Percentiles rank a stretch among this genome's conserved stretches.
phyloP scores from a whole-genome alignment of 2,113 vertebrate species.

The Monopterus albus region DNA sequence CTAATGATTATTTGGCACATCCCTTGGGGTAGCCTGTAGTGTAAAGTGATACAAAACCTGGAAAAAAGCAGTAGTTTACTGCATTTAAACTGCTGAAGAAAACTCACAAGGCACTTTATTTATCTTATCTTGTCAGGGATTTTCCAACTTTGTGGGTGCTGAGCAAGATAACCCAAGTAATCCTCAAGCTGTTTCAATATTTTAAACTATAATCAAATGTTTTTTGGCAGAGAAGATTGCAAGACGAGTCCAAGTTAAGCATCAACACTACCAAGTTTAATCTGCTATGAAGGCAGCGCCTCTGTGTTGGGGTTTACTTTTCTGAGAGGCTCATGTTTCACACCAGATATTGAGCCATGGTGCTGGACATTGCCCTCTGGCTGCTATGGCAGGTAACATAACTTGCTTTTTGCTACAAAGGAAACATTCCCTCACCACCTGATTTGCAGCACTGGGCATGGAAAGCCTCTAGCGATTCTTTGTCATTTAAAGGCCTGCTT shows the following conservation, averaged over 20 bases:
- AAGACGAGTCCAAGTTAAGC: constrained; percentile 48
- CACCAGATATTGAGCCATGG: constrained; percentile 35
- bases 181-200: constrained; percentile 57
- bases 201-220: constrained; percentile 63
- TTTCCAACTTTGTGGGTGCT: constrained; percentile 48
- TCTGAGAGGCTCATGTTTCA: constrained; percentile 34
- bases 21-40: background rate
- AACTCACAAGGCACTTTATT: constrained; percentile 48
- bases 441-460: constrained; percentile 31
- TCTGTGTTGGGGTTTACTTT: constrained; percentile 15
- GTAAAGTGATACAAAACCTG: background rate
- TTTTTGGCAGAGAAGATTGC: constrained; percentile 61
- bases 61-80: constrained; percentile 18
- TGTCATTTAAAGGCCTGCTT: constrained; percentile 41
- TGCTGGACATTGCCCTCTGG: constrained; percentile 52
- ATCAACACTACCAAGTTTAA: constrained; percentile 56
- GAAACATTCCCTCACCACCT: constrained; percentile 25
- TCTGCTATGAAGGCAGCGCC: constrained; percentile 49
- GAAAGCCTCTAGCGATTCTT: constrained; percentile 13
- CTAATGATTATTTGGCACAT: constrained; percentile 10
- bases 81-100: constrained; percentile 46
- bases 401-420: constrained; percentile 29
- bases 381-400: constrained; percentile 28
- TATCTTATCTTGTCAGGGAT: constrained; percentile 55
- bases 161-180: constrained; percentile 54